phyloP scores from a whole-genome alignment of 2,113 vertebrate species.

The Rhizomys pruinosus region DNA sequence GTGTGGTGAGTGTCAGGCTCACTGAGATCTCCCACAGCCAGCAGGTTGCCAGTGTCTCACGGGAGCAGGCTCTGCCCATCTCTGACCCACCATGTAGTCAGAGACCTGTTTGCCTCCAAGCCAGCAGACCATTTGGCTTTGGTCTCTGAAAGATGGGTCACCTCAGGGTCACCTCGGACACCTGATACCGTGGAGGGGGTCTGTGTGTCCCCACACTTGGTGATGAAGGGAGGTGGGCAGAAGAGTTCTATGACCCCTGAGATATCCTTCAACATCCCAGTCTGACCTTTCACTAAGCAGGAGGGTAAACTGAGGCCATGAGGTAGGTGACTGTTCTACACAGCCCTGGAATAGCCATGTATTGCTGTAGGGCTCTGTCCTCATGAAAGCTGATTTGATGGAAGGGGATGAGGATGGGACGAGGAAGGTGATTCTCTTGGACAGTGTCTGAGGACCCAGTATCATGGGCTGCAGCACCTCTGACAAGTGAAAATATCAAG shows the following conservation, averaged over 20 bases:
- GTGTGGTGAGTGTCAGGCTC: not conserved
- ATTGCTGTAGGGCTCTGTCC: too few species aligned
- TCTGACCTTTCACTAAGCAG: not conserved
- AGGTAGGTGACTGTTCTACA: not conserved
- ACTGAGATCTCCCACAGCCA: accelerated
- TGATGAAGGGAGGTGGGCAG: accelerated
- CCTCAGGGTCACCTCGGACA: not conserved
- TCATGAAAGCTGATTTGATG: not conserved
- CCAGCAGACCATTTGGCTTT: not conserved
- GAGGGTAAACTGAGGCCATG: not conserved
- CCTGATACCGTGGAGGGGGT: accelerated
- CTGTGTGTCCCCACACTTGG: accelerated
- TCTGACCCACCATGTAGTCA: accelerated
- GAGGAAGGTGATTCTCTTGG: not conserved
- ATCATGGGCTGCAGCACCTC: not conserved
- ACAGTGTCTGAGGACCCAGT: accelerated
- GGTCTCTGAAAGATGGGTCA: not conserved
- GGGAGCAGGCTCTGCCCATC: not conserved
- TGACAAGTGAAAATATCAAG: not conserved
- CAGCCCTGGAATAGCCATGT: accelerated
- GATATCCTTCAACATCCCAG: not conserved
- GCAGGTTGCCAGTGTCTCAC: accelerated
- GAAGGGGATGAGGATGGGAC: not conserved
- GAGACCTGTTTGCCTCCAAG: too few species aligned
- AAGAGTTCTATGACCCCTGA: not conserved